Conservation (phyloP, 2,797 vertebrate species). For the Hyperoplus lanceolatus region DNA sequence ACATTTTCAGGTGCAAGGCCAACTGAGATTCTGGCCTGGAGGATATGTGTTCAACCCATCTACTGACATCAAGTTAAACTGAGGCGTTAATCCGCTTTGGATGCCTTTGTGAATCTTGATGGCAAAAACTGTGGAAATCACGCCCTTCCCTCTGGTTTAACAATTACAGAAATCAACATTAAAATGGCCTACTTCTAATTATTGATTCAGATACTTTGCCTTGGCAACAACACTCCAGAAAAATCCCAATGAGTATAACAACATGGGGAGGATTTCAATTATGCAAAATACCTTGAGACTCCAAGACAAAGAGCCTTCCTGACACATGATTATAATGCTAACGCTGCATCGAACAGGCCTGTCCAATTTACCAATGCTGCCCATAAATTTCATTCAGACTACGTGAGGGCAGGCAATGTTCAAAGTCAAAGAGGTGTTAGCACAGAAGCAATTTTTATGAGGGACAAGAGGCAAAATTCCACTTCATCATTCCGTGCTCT, state of each 20-base stretch:
- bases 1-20: neutral
- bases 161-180: neutral
- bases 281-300: constrained; percentile 5
- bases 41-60: neutral
- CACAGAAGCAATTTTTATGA: constrained; percentile 51
- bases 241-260: too few species aligned
- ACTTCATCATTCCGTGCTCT: constrained; percentile 16
- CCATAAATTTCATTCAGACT: constrained; percentile 64
- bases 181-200: neutral
- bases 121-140: neutral
- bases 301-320: constrained; percentile 67
- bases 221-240: neutral
- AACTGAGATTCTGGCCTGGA: neutral
- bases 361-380: constrained; percentile 58
- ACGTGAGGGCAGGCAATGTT: constrained; percentile 48
- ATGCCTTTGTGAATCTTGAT: neutral
- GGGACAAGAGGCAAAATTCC: constrained; percentile 15
- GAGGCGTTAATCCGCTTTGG: neutral
- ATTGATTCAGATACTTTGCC: neutral
- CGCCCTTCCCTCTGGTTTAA: neutral
- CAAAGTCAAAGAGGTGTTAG: constrained; percentile 66
- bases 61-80: neutral
- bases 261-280: neutral
- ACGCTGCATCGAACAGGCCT: constrained; percentile 75
- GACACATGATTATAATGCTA: constrained; percentile 77